phyloP scores from a whole-genome alignment of 2,888 invertebrate genomes.

The Phyllotreta striolata region DNA sequence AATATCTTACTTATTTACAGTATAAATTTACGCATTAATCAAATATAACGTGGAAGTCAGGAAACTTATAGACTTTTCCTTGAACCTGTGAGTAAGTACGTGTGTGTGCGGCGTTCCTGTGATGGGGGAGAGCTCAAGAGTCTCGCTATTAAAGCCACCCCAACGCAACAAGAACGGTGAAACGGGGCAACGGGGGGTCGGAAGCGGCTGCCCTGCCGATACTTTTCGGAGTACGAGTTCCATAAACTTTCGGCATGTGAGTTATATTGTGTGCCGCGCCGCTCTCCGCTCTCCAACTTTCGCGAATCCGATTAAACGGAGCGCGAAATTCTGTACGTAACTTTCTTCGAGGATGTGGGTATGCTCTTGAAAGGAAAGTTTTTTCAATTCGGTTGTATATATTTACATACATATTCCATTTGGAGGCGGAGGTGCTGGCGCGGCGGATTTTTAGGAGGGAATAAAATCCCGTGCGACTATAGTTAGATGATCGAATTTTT shows the following conservation, averaged over 20 bases:
- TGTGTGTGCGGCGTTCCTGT: conserved; percentile 17
- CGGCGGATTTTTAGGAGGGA: conserved; percentile 3
- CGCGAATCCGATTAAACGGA: conserved; percentile 30
- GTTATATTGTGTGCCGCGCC: conserved; percentile 29
- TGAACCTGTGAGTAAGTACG: background rate
- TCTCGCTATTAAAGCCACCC: conserved; percentile 31
- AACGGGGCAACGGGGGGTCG: conserved; percentile 26
- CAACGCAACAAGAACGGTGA: conserved; percentile 26
- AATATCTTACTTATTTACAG: too few relatives aligned
- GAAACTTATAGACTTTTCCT: too few relatives aligned
- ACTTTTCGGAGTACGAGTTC: conserved; percentile 33
- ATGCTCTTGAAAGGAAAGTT: conserved; percentile 24
- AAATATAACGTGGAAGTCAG: too few relatives aligned
- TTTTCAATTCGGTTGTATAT: conserved; percentile 30
- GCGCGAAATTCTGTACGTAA: conserved; percentile 30
- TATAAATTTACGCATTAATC: too few relatives aligned
- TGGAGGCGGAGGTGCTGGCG: conserved; percentile 4
- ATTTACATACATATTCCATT: conserved; percentile 34
- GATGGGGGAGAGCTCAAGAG: conserved; percentile 28
- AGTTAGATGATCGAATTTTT: background rate
- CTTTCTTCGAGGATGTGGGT: conserved; percentile 28
- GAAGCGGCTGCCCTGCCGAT: conserved; percentile 24
- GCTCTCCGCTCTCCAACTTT: conserved; percentile 28
- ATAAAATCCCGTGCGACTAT: conserved; percentile 5
- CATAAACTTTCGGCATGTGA: conserved; percentile 36